These are phyloP conservation scores for Spea hammondii DNA, from an alignment of 2,797 vertebrate genomes.

Conservation along the genomic window DNA sequence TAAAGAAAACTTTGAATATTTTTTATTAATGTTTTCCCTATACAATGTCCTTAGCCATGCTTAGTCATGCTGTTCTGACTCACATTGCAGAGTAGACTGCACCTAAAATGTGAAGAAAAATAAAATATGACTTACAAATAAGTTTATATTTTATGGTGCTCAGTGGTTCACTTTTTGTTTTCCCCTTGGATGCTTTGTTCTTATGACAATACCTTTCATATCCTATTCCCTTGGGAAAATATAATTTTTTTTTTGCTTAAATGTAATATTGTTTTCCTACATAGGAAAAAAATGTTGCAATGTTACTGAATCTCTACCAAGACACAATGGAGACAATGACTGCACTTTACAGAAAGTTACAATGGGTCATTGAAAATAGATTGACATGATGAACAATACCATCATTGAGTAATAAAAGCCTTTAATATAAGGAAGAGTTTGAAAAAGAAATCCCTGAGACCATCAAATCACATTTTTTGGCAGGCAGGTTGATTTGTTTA, in stretches of 20 bases:
- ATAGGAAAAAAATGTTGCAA: constrained; percentile 5
- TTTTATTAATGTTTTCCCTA: too few relatives aligned
- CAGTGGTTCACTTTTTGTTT: neutral
- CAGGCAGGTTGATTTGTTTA: too few relatives aligned
- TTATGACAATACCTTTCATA: constrained; percentile 4
- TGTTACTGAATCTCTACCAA: neutral
- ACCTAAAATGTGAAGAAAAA: constrained; percentile 54
- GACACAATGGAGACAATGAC: neutral
- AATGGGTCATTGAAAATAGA: constrained; percentile 6
- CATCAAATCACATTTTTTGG: too few relatives aligned
- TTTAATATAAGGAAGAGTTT: too few relatives aligned
- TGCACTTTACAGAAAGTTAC: constrained; percentile 1
- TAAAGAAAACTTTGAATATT: too few relatives aligned
- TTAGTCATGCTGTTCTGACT: constrained; percentile 74
- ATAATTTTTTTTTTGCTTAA: neutral
- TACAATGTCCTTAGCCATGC: too few relatives aligned
- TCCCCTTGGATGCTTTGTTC: neutral
- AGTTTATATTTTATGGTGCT: constrained; percentile 43
- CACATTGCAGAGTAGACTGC: constrained; percentile 73
- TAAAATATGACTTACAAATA: constrained; percentile 53
- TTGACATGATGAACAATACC: neutral
- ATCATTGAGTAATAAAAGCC: too few relatives aligned
- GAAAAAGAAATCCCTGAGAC: too few relatives aligned
- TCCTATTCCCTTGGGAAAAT: constrained; percentile 25
- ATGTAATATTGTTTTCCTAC: constrained; percentile 5